These are phyloP conservation scores for Aporophyla lueneburgensis DNA, from an alignment of 2,888 invertebrate genomes.

Conservation along the genomic window DNA sequence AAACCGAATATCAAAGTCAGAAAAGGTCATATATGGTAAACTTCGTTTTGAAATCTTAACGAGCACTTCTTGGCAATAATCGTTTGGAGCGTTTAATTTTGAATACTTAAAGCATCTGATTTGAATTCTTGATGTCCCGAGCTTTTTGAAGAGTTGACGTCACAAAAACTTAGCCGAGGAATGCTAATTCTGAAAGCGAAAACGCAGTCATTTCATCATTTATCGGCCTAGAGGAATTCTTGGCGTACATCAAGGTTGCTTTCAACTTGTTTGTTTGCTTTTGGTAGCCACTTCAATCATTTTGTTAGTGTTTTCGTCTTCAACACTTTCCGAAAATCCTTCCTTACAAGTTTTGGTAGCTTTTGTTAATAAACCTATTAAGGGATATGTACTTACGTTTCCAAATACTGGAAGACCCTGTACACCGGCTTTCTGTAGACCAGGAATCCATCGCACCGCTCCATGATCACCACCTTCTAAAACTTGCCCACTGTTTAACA, in stretches of 20 bases:
- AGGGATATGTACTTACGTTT: conserved; percentile 92
- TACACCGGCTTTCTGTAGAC: conserved; percentile 95
- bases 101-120: conserved; percentile 9
- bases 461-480: conserved; percentile 89
- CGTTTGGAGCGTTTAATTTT: conserved; percentile 33
- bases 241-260: conserved; percentile 18
- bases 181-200: conserved; percentile 45
- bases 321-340: not conserved
- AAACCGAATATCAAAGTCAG: conserved; percentile 36
- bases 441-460: conserved; percentile 95
- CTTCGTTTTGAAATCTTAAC: conserved; percentile 22
- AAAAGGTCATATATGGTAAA: conserved; percentile 38
- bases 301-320: not conserved
- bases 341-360: not conserved
- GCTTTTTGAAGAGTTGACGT: conserved; percentile 25
- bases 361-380: not conserved
- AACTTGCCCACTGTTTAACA: conserved; percentile 57
- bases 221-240: conserved; percentile 11
- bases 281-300: not conserved
- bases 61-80: conserved; percentile 19
- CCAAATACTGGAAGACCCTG: conserved; percentile 95
- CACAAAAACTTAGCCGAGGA: conserved; percentile 23
- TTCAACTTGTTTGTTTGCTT: not conserved
- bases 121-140: not conserved
- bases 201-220: conserved; percentile 35